A percentile compares a stretch with the other conserved stretches of the same genome.
Evolutionary conservation across 2,797 vertebrate genomes (phyloP).

Genomic region (Hydrocynus forskahlii): DNA sequence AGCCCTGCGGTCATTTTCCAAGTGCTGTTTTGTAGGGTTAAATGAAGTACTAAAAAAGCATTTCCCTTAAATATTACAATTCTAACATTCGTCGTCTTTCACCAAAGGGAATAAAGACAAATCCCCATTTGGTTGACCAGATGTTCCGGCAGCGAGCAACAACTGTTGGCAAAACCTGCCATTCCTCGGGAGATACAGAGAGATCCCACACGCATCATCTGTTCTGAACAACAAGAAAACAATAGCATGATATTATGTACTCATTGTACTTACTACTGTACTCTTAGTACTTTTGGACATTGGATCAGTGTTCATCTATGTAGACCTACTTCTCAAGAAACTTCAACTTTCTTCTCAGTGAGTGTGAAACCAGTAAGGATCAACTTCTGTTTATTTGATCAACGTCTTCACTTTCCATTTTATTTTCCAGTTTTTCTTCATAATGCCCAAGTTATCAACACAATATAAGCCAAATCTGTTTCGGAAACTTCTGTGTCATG

Average conservation of each 20-base stretch:
- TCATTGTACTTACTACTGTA: not conserved
- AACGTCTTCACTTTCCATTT: conserved; percentile 57
- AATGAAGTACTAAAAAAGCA: conserved; percentile 71
- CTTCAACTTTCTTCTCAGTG: not conserved
- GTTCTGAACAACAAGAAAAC: conserved; percentile 59
- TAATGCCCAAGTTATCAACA: conserved; percentile 77
- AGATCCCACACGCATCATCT: conserved; percentile 64
- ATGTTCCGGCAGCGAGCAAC: conserved; percentile 74
- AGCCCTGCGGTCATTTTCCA: conserved; percentile 65
- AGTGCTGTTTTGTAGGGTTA: conserved; percentile 66
- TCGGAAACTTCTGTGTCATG: conserved; percentile 81
- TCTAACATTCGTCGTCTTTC: conserved; percentile 36
- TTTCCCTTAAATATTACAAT: conserved; percentile 70
- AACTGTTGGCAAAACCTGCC: conserved; percentile 70
- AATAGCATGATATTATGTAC: conserved; percentile 25
- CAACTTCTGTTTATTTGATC: conserved; percentile 45
- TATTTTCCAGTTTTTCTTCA: conserved; percentile 53
- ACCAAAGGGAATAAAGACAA: conserved; percentile 57
- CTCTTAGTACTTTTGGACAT: not conserved
- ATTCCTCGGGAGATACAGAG: conserved; percentile 59
- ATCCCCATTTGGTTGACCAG: conserved; percentile 69
- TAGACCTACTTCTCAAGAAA: not conserved
- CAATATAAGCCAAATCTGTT: conserved; percentile 78
- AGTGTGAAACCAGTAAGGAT: conserved; percentile 57
- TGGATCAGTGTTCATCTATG: too few relatives aligned